Conservation (phyloP, 1,140 invertebrate species). For the Polyergus mexicanus region DNA sequence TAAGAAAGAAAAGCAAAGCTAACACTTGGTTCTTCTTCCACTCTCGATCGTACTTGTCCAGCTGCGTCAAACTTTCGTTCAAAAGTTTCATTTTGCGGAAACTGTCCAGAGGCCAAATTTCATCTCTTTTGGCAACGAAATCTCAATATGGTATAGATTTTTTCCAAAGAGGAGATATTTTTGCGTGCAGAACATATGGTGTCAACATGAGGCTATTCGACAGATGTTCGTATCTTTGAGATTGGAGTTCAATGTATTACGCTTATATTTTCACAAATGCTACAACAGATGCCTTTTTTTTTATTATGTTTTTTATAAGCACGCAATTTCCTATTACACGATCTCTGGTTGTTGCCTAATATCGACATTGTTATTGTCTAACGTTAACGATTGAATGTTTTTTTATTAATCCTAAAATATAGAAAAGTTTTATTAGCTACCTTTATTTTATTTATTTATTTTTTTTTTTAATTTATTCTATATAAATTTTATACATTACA, state of each 20-base stretch:
- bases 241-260: background rate
- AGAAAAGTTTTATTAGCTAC: too few species aligned
- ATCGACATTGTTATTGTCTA: too few species aligned
- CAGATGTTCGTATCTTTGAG: background rate
- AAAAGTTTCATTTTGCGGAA: conserved; percentile 31
- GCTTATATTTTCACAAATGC: background rate
- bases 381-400: too few species aligned
- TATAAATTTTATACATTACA: conserved; percentile 1
- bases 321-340: background rate
- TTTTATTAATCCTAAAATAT: too few species aligned
- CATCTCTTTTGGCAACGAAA: background rate
- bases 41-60: conserved; percentile 4
- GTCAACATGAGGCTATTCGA: conserved; percentile 12
- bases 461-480: background rate
- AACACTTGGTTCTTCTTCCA: background rate
- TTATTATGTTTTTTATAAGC: background rate
- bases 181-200: background rate
- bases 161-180: background rate
- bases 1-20: background rate
- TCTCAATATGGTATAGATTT: conserved; percentile 36
- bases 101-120: background rate
- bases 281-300: background rate
- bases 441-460: too few species aligned
- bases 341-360: background rate
- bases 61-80: conserved; percentile 29